Base-by-base conservation (phyloP, 2,797 vertebrate species). In the Argyrosomus regius region DNA sequence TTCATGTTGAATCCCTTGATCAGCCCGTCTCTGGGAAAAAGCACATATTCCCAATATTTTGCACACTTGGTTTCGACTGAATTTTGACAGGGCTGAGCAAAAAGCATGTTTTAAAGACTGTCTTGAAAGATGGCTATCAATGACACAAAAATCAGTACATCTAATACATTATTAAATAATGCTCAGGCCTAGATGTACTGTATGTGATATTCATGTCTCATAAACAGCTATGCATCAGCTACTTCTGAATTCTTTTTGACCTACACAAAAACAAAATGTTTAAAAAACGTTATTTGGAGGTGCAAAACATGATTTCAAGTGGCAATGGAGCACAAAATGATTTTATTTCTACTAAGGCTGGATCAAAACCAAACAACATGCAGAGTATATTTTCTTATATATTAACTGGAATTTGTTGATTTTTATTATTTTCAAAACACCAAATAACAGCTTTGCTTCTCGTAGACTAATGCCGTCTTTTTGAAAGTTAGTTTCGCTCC, bases 1-100 rank as follows among this genome's bases (percentile, higher is more conserved):
- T 91, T 92, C 80, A 87, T 80, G 56, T 75, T 41, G 54, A 82
- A 78, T 83, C 69, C 75, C 82, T 88, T 90, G 72, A 88, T 89
- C 85, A 85, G 72, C 24, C 43, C 18, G 9, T 62, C 61, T 60
- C 31, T 28, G 71, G 28, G n/a, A 79, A 85, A 85, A 78, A 75
- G 62, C 66, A 83, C 61, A 73, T 17, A 82, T 74, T 87, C 78
- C 58, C 70, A 61, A 80, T 90, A 65, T 91, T 85, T 84, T 78
- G 39, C 39, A 56, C 49, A 82, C 58, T 86, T 77, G 61, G 77
- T 63, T 89, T 89, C 17, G 43, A 76, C 75, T 74, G 49, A 69
- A 76, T 88, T 77, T 78, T 88, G 77, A 84, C 56, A n/a, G 62
- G 54, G 43, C 69, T 48, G 49, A 59, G 78, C 61, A 60, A 77